Evolutionary conservation across 2,888 invertebrate genomes (phyloP).

Genomic region (Cheilosia impressa): DNA sequence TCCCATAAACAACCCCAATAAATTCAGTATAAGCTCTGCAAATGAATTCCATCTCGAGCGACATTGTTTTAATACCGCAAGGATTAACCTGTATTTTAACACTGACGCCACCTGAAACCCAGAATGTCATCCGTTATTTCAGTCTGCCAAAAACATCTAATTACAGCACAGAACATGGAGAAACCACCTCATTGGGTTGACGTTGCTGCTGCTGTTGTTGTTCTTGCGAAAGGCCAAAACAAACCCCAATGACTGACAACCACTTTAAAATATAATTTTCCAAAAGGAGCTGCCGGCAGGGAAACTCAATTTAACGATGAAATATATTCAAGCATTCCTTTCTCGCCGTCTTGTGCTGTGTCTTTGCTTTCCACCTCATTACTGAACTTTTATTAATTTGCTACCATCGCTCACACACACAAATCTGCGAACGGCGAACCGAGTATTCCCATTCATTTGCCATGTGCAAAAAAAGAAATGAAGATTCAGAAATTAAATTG

Average conservation of each 20-base stretch:
- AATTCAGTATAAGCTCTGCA: constrained; percentile 63
- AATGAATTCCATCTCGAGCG: constrained; percentile 53
- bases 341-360: constrained; percentile 8
- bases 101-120: constrained; percentile 45
- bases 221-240: constrained; percentile 42
- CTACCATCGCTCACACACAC: constrained; percentile 44
- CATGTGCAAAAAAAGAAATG: constrained; percentile 9
- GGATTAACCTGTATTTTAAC: constrained; percentile 68
- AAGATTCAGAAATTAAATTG: constrained; percentile 73
- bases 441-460: constrained; percentile 22
- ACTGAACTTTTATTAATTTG: constrained; percentile 70
- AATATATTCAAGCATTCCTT: constrained; percentile 59
- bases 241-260: constrained; percentile 68
- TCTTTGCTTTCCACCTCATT: constrained; percentile 66
- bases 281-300: constrained; percentile 17
- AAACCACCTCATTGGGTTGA: constrained; percentile 30
- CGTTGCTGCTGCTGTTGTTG: background rate
- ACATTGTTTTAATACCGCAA: constrained; percentile 35
- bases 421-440: background rate
- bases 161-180: constrained; percentile 25
- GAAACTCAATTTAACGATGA: constrained; percentile 56
- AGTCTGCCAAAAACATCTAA: constrained; percentile 20
- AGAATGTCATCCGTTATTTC: constrained; percentile 28
- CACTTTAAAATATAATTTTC: constrained; percentile 62
- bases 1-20: constrained; percentile 51